Base-by-base conservation (phyloP, 2,888 invertebrate genomes). In the Pollenia griseotomentosa region DNA sequence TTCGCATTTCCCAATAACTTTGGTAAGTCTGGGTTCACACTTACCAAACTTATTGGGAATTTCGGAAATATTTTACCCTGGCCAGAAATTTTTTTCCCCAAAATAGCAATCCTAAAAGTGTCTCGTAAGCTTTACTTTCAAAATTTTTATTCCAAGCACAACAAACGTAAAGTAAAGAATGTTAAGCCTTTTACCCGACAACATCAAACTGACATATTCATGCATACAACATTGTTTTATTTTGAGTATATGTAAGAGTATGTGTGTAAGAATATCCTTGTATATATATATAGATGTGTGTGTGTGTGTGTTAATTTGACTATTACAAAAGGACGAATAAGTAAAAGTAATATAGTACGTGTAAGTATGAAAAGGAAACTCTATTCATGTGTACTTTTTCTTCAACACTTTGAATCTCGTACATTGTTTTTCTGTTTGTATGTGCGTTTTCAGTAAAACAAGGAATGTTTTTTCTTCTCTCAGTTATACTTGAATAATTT, bases 401-500 rank as follows among this genome's bases (percentile, higher is more conserved):
- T 53, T 19, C 46, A 33, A 33, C 33, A 14, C 33, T 65, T 71
- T 44, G 33, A 61, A 55, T 16, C 16, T n/a, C 14, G 23, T 73
- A 10, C 11, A 14, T 19, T 57, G 66, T 16, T 46, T 23, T 81
- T 7, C 23, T 81, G 57, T 19, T 65, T 65, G 33, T 46, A 40
- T 40, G 55, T 73, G 11, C 48, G 61, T 63, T 48, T 78, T 78
- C 48, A 51, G 59, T 66, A 55, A 57, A 82, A 83, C 33, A 33
- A 63, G 23, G 33, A 33, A 0, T n/a, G n/a, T 33, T 53, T 48
- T 77, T 77, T 19, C 51, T 70, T 63, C 40, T 80, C 63, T 77
- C 80, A 77, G 83, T 80, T 80, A 65, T 83, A 73, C 83, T 86
- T 86, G 80, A 86, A 83, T 46, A 83, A 81, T 66, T 83, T 86